These are phyloP conservation scores for Heliconius erato DNA, from an alignment of 2,888 invertebrate genomes.

Conservation along the genomic window DNA sequence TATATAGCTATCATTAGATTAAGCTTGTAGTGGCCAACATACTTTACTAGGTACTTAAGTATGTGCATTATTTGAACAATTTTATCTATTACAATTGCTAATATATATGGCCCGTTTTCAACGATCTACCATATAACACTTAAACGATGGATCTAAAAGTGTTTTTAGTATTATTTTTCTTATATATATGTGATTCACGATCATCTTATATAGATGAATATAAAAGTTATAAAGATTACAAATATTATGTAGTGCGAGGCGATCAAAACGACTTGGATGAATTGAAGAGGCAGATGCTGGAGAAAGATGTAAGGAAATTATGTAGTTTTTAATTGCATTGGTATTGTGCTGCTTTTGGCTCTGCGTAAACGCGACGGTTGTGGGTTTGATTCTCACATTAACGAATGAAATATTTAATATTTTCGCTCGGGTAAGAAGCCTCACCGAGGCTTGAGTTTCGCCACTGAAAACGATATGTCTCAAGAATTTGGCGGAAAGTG, in stretches of 20 bases:
- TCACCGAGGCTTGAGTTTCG: too few species aligned
- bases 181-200: constrained; percentile 10
- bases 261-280: constrained; percentile 36
- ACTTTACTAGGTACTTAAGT: constrained; percentile 3
- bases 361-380: too few species aligned
- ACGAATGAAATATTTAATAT: too few species aligned
- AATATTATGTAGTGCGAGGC: constrained; percentile 51
- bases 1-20: neutral
- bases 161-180: neutral
- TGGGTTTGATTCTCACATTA: too few species aligned
- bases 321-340: neutral
- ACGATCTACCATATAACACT: neutral
- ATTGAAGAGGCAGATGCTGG: constrained; percentile 40
- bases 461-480: too few species aligned
- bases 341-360: too few species aligned
- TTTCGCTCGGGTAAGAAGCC: too few species aligned
- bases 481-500: too few species aligned
- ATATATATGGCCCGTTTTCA: constrained; percentile 19
- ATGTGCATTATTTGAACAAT: constrained; percentile 30
- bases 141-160: constrained; percentile 4
- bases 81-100: constrained; percentile 22
- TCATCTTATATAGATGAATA: constrained; percentile 19
- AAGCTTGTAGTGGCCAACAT: constrained; percentile 21
- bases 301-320: constrained; percentile 59
- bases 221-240: constrained; percentile 53